Evolutionary conservation across 1,140 invertebrate species (phyloP).

Genomic region (Hyles euphorbiae): DNA sequence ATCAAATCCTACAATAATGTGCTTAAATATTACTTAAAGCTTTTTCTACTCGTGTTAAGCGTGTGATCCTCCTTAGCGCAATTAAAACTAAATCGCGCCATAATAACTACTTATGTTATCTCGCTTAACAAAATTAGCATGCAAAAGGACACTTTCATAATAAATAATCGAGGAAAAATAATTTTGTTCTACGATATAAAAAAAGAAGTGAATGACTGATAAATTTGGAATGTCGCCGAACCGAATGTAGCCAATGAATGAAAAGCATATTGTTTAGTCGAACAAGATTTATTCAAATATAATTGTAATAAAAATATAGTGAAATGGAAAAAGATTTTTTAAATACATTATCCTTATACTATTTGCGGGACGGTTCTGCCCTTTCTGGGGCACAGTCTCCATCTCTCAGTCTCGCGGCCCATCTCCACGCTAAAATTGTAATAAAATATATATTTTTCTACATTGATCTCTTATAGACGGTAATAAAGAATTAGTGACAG

Average conservation of each 20-base stretch:
- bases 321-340: slow-evolving; percentile 25
- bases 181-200: slow-evolving; percentile 18
- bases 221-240: slow-evolving; percentile 42
- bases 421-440: slow-evolving; percentile 59
- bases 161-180: slow-evolving; percentile 15
- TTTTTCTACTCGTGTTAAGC: not conserved
- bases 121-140: slow-evolving; percentile 45
- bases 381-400: slow-evolving; percentile 65
- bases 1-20: no score
- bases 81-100: slow-evolving; percentile 2
- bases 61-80: not conserved
- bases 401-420: slow-evolving; percentile 63
- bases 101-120: not conserved
- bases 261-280: slow-evolving; percentile 61
- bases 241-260: slow-evolving; percentile 62
- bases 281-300: slow-evolving; percentile 60
- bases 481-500: not conserved
- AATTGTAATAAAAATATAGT: slow-evolving; percentile 53
- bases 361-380: slow-evolving; percentile 65
- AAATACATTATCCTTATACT: slow-evolving; percentile 53
- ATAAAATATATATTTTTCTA: slow-evolving; percentile 5
- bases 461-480: not conserved
- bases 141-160: slow-evolving; percentile 53
- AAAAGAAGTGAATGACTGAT: slow-evolving; percentile 72
- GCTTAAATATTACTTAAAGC: no score